Conservation (phyloP, 1,140 invertebrate genomes). For the Eupeodes corollae region DNA sequence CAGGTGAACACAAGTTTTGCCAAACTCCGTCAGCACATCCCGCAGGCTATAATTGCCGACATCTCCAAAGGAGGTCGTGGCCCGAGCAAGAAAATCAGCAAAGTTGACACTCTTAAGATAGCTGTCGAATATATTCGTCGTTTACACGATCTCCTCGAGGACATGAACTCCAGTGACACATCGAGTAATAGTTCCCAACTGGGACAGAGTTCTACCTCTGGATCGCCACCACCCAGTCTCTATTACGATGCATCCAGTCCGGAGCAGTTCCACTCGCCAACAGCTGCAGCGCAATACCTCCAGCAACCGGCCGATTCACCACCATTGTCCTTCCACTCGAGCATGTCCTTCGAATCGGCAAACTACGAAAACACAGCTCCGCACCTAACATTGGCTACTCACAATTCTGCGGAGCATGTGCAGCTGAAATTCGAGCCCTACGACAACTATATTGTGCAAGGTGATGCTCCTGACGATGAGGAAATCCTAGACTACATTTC, state of each 20-base stretch:
- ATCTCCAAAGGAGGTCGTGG: conserved; percentile 50
- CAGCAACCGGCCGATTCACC: conserved; percentile 45
- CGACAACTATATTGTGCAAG: conserved; percentile 48
- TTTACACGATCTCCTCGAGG: conserved; percentile 67
- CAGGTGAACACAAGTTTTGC: conserved; percentile 88
- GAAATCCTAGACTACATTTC: conserved; percentile 77
- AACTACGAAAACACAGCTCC: conserved; percentile 31
- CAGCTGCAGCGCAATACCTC: conserved; percentile 23
- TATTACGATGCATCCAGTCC: conserved; percentile 23
- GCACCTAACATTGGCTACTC: conserved; percentile 12
- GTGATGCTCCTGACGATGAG: conserved; percentile 75
- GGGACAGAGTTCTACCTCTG: conserved; percentile 13
- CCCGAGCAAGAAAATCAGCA: conserved; percentile 73
- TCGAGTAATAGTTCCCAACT: conserved; percentile 27
- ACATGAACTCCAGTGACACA: conserved; percentile 27
- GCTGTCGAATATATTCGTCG: conserved; percentile 87
- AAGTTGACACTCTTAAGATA: conserved; percentile 85
- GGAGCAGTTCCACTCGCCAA: conserved; percentile 7
- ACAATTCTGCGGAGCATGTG: conserved; percentile 1
- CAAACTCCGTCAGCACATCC: conserved; percentile 72
- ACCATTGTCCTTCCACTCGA: conserved; percentile 70
- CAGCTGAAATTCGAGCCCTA: conserved; percentile 45
- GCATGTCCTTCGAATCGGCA: conserved; percentile 46
- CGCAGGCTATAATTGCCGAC: conserved; percentile 55
- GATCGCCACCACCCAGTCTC: not conserved